These are phyloP conservation scores for Drosophila cracens DNA, from an alignment of 2,888 invertebrate genomes.

Conservation along the genomic window DNA sequence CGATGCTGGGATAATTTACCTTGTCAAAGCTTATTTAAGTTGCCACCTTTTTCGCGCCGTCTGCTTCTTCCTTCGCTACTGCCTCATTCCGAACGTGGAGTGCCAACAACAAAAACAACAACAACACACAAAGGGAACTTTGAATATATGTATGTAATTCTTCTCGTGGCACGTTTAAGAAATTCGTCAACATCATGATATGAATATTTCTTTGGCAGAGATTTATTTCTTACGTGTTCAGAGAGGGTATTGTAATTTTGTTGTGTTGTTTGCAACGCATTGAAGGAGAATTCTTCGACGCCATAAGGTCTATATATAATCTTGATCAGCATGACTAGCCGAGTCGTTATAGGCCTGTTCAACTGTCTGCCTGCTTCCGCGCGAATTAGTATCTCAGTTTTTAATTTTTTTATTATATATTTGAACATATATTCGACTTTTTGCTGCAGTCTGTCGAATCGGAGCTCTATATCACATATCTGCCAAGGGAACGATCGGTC, in stretches of 20 bases:
- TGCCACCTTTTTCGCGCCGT: slow-evolving; percentile 25
- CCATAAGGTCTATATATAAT: not conserved
- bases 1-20: slow-evolving; percentile 64
- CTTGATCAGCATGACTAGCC: not conserved
- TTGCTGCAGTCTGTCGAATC: too few species aligned
- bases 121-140: slow-evolving; percentile 37
- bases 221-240: not conserved
- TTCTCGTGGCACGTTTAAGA: slow-evolving; percentile 40
- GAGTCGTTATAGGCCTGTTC: not conserved
- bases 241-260: not conserved
- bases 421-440: not conserved
- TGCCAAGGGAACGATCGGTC: too few species aligned
- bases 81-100: slow-evolving; percentile 68
- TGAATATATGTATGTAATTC: slow-evolving; percentile 38
- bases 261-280: not conserved
- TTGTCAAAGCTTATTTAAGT: slow-evolving; percentile 73
- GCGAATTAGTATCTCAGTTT: not conserved
- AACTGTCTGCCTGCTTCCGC: not conserved
- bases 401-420: not conserved
- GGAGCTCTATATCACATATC: too few species aligned
- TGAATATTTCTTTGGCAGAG: not conserved
- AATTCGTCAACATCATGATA: slow-evolving; percentile 48
- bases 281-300: not conserved
- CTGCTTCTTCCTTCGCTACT: slow-evolving; percentile 7
- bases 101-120: slow-evolving; percentile 56